Evolutionary conservation across 2,797 vertebrate genomes (phyloP).

Genomic region (Morelia viridis): DNA sequence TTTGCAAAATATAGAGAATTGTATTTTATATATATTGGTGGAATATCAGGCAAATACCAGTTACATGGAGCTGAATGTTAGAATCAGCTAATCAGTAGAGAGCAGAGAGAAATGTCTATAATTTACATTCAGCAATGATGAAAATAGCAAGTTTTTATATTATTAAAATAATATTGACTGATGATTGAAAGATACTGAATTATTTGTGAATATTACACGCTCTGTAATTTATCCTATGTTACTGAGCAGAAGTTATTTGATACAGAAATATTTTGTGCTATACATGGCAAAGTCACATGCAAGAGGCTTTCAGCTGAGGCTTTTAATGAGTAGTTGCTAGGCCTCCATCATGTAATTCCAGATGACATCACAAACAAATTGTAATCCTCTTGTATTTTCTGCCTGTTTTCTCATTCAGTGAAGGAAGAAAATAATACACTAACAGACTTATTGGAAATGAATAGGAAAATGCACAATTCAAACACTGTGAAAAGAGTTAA

Average conservation of each 20-base stretch:
- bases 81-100: slow-evolving; percentile 43
- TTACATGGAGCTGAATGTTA: slow-evolving; percentile 41
- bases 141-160: slow-evolving; percentile 48
- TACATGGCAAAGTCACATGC: not conserved
- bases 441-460: not conserved
- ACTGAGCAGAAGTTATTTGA: not conserved
- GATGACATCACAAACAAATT: not conserved
- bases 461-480: not conserved
- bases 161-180: slow-evolving; percentile 36
- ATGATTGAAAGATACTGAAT: slow-evolving; percentile 46
- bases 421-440: not conserved
- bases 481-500: not conserved
- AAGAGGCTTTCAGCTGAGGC: not conserved
- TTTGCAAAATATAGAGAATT: slow-evolving; percentile 51
- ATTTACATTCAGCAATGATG: slow-evolving; percentile 49
- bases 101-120: slow-evolving; percentile 57
- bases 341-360: not conserved
- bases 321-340: not conserved
- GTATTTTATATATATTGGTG: slow-evolving; percentile 21
- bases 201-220: slow-evolving; percentile 33
- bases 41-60: slow-evolving; percentile 31
- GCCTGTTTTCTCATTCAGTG: not conserved
- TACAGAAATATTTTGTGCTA: not conserved
- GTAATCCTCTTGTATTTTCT: not conserved
- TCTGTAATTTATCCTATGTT: not conserved